Conservation (phyloP, 35 echinoderm and acorn worm species). For the Eucidaris tribuloides region DNA sequence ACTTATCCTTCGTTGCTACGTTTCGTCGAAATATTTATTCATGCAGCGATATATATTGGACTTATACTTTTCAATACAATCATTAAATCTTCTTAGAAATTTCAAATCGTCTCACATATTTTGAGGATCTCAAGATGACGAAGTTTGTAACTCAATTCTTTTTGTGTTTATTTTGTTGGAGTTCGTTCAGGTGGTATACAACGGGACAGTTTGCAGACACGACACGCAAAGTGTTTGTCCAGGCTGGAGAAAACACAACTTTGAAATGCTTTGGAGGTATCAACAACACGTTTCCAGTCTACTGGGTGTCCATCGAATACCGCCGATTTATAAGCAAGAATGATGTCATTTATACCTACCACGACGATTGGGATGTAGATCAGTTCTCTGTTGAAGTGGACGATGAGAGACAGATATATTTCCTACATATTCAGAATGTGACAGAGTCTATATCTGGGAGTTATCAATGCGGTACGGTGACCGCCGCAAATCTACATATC, state of each 20-base stretch:
- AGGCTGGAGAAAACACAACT: neutral
- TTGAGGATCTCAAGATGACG: neutral
- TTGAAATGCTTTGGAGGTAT: neutral
- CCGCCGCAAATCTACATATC: too few species aligned
- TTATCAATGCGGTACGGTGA: neutral
- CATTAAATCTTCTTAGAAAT: neutral
- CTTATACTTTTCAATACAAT: neutral
- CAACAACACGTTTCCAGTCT: neutral
- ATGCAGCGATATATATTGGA: too few species aligned
- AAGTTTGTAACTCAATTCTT: neutral
- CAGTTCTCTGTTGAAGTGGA: neutral
- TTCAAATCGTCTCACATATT: neutral
- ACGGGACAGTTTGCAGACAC: neutral
- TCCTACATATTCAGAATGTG: neutral
- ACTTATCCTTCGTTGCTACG: too few species aligned
- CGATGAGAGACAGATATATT: neutral
- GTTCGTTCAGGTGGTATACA: neutral
- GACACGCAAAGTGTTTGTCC: neutral
- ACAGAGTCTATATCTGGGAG: neutral
- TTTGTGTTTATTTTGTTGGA: neutral
- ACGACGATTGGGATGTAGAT: neutral
- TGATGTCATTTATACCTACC: neutral
- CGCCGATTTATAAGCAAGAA: constrained; percentile 3
- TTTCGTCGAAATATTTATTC: too few species aligned
- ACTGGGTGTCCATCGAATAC: neutral